Percentiles rank a stretch among this genome's conserved stretches.
Evolutionary conservation across 1,140 invertebrate genomes (phyloP).

Genomic region (Drusus annulatus): DNA sequence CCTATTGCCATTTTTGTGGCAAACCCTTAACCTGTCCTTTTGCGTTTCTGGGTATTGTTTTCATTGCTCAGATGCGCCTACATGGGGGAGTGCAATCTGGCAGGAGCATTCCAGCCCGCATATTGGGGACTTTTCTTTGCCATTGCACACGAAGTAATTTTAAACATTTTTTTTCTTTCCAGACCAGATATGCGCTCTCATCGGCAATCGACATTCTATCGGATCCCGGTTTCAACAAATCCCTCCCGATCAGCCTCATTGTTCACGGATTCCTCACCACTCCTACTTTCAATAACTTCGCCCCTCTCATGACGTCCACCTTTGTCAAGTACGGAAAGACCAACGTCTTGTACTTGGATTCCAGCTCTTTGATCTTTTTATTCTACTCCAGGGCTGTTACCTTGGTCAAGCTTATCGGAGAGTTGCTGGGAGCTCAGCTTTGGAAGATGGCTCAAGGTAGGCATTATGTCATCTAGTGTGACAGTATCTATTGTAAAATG

Average conservation of each 20-base stretch:
- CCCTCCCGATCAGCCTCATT: not conserved
- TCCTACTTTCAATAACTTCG: not conserved
- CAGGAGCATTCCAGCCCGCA: too few relatives aligned
- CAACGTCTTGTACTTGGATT: slow-evolving; percentile 35
- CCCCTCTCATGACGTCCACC: not conserved
- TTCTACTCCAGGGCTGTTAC: slow-evolving; percentile 24
- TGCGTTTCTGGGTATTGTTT: too few relatives aligned
- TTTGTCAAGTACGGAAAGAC: slow-evolving; percentile 15
- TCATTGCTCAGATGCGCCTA: too few relatives aligned
- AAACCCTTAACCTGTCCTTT: too few relatives aligned
- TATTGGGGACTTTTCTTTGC: too few relatives aligned
- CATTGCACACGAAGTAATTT: too few relatives aligned
- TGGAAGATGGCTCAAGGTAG: slow-evolving; percentile 51
- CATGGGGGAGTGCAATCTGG: too few relatives aligned
- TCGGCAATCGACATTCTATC: too few relatives aligned
- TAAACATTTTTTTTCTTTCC: too few relatives aligned
- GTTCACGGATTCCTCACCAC: slow-evolving; percentile 25
- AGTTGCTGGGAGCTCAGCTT: slow-evolving; percentile 13
- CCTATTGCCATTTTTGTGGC: too few relatives aligned
- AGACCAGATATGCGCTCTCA: too few relatives aligned
- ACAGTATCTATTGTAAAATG: slow-evolving; percentile 13
- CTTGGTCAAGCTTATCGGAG: slow-evolving; percentile 23
- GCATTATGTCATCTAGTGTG: too few relatives aligned
- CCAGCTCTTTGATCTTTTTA: slow-evolving; percentile 24
- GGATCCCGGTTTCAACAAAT: not conserved